phyloP scores from a whole-genome alignment of 2,797 vertebrate species.

The Scleropages formosus region DNA sequence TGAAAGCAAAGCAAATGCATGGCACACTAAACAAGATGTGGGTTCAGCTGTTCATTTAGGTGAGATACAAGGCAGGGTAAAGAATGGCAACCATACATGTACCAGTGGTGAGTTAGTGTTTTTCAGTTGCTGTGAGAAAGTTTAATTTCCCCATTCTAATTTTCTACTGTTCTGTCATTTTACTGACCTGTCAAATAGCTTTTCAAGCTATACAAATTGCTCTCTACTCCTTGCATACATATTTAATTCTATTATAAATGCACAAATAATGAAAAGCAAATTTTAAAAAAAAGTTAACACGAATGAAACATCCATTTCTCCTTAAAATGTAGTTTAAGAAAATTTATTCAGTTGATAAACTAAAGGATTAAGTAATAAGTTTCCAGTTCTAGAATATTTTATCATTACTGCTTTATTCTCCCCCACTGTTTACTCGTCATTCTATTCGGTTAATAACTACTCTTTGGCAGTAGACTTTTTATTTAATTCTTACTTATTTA shows the following conservation, averaged over 20 bases:
- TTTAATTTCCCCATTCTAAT: neutral
- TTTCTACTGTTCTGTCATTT: conserved; percentile 8
- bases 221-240: conserved; percentile 16
- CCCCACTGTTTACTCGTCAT: neutral
- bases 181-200: conserved; percentile 15
- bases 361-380: no score
- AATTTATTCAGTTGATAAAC: no score
- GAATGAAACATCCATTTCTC: no score
- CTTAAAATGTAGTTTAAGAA: no score
- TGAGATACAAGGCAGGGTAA: conserved; percentile 48
- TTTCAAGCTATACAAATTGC: conserved; percentile 4
- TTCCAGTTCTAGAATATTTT: neutral
- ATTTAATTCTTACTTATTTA: no score
- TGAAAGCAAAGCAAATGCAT: conserved; percentile 66
- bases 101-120: neutral
- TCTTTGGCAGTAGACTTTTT: no score
- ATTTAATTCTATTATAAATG: conserved; percentile 21
- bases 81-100: conserved; percentile 40
- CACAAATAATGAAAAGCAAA: conserved; percentile 28
- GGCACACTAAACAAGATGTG: conserved; percentile 62
- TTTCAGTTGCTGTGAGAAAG: neutral
- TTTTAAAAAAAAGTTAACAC: no score
- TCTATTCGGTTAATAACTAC: no score
- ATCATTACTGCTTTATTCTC: neutral
- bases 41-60: conserved; percentile 38